phyloP scores from a whole-genome alignment of 2,113 vertebrate species.

The Thamnophis sirtalis region DNA sequence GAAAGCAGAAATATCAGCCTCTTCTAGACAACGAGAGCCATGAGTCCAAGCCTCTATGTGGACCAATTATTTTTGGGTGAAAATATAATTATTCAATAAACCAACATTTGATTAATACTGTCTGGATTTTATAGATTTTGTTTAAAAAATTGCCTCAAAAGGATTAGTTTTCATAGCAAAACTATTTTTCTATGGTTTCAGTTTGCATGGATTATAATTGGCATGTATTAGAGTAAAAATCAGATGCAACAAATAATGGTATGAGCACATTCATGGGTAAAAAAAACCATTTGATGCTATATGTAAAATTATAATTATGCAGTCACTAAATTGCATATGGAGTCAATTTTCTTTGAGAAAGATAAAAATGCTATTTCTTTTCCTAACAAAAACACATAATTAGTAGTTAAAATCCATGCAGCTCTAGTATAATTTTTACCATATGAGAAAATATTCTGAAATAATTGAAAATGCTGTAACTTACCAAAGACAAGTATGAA shows the following conservation, averaged over 20 bases:
- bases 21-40: not conserved
- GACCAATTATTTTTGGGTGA: not conserved
- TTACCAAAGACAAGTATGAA: constrained; percentile 97
- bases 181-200: not conserved
- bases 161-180: not conserved
- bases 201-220: not conserved
- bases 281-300: not conserved
- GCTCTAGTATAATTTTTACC: not conserved
- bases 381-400: not conserved
- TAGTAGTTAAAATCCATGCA: not conserved
- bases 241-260: not conserved
- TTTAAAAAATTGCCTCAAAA: not conserved
- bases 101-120: not conserved
- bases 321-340: not conserved
- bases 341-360: not conserved
- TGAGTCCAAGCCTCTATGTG: not conserved
- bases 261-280: not conserved
- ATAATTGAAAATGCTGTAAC: constrained; percentile 42
- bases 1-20: not conserved
- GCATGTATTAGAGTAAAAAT: not conserved
- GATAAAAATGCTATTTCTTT: not conserved
- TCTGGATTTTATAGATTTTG: not conserved
- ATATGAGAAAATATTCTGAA: constrained; percentile 1
- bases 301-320: not conserved
- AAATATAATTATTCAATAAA: not conserved